Conservation (phyloP, 2,888 invertebrate species). For the Hydraecia micacea region DNA sequence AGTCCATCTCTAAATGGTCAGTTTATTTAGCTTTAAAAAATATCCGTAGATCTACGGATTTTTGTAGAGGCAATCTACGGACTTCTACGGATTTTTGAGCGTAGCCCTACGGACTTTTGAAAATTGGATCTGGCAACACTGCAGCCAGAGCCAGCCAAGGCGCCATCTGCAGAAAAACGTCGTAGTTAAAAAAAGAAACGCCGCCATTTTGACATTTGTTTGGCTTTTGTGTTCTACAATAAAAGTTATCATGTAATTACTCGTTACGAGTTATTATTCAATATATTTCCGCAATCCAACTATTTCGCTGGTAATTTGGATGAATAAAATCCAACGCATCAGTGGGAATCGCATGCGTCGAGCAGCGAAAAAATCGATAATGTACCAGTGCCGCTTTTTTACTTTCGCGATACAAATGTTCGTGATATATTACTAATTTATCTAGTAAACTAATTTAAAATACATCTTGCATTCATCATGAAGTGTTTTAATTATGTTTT, state of each 20-base stretch:
- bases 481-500: slow-evolving; percentile 57
- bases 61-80: too few relatives aligned
- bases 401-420: slow-evolving; percentile 79
- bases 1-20: too few relatives aligned
- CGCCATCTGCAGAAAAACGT: slow-evolving; percentile 82
- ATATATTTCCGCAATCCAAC: slow-evolving; percentile 71
- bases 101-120: too few relatives aligned
- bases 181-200: slow-evolving; percentile 77
- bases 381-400: slow-evolving; percentile 86
- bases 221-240: slow-evolving; percentile 88
- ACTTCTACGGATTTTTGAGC: too few relatives aligned
- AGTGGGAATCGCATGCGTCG: slow-evolving; percentile 72
- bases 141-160: slow-evolving; percentile 60
- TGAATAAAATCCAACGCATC: slow-evolving; percentile 71
- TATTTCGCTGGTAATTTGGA: slow-evolving; percentile 67
- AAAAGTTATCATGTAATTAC: slow-evolving; percentile 82
- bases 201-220: slow-evolving; percentile 91
- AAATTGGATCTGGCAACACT: too few relatives aligned
- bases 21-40: too few relatives aligned
- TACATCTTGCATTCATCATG: slow-evolving; percentile 54
- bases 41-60: too few relatives aligned
- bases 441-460: slow-evolving; percentile 44
- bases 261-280: slow-evolving; percentile 71
- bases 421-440: slow-evolving; percentile 70
- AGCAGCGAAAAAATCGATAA: slow-evolving; percentile 86